Evolutionary conservation across 2,888 invertebrate genomes (phyloP), one percentile per base, ranked within the genome.

Genomic region (Ochropleura leucogaster): DNA sequence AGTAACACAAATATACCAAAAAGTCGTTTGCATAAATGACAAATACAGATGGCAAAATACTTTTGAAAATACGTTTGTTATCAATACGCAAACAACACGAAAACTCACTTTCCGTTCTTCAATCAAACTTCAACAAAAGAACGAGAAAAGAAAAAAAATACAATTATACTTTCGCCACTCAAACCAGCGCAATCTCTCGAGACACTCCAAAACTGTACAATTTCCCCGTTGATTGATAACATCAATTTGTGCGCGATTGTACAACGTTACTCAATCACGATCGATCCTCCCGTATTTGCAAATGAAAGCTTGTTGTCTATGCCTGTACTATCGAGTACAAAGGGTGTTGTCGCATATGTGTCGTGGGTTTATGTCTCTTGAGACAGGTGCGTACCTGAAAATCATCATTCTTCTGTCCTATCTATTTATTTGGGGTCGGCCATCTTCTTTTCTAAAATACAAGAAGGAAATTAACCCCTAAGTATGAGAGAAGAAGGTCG

Each of bases 211-310:
- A 80, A 67, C 74, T 68, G 70, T 66, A 74, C 71, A 81, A 68
- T 74, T 72, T 70, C 62, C 63, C 20, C 40, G 69, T 82, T 85
- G 85, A 83, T 83, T 83, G 85, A 85, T 85, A 83, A 77, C 85
- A 85, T 77, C 85, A 82, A 82, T 83, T 82, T 85, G 83, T 66
- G 53, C 85, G 40, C 73, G 82, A 83, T 69, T 82, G 83, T 83
- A 85, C 73, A 63, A 42, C 51, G 82, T 72, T 80, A 85, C 82
- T 63, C 69, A 44, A 74, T 85, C 85, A 77, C 74, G 57, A 85
- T 83, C 85, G 75, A 83, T 83, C 72, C 60, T 72, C 30, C 74
- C 66, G 79, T 79, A 83, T 84, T 84, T 84, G 84, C 84, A 84
- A 82, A 82, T 79, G 84, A 79, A 70, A 64, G 81, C 74, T 67